Base-by-base conservation (phyloP, 2,888 invertebrate genomes). In the Pasiphila rectangulata region DNA sequence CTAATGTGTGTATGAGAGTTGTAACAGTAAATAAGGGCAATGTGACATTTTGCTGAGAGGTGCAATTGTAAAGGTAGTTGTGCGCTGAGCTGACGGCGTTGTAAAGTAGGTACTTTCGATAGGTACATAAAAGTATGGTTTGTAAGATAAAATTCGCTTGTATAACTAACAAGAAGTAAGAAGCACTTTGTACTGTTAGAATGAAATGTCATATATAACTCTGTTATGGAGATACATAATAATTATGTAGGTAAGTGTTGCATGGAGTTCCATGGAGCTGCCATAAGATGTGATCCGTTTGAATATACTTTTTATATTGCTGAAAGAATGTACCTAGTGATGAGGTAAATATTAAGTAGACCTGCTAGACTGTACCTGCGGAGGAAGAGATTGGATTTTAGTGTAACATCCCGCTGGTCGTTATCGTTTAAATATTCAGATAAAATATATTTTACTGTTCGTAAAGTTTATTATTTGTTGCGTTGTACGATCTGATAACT, bases 211-310 rank as follows among this genome's bases (percentile, higher is more conserved):
- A 79, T 80, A 63, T 80, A 75, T 77, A 74, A 73, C 72, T 68
- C 67, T 66, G 69, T 72, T 76, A 75, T 73, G 76, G 80, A 77
- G 83, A 79, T 75, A 65, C 67, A 56, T 56, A 57, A 48, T 59
- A 51, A 40, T 42, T 40, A 45, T 46, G 46, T 51, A 46, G 40
- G 50, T 52, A 52, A 80, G 81, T 78, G 83, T 83, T 82, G 84
- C 83, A 79, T 83, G 85, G 84, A 64, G 84, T 83, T 84, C 84
- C 79, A 79, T 79, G 81, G 86, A 77, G 66, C 85, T 83, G 88
- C 87, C 86, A 87, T 86, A 85, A 80, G 74, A 76, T 88, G 86
- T 87, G 88, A 88, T 87, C 83, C 76, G 84, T 86, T 87, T 88
- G 81, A 87, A 83, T 87, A 88, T 85, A n/a, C 17, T 87, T 88